Evolutionary conservation across 2,797 vertebrate genomes (phyloP).

Genomic region (Anguilla anguilla): DNA sequence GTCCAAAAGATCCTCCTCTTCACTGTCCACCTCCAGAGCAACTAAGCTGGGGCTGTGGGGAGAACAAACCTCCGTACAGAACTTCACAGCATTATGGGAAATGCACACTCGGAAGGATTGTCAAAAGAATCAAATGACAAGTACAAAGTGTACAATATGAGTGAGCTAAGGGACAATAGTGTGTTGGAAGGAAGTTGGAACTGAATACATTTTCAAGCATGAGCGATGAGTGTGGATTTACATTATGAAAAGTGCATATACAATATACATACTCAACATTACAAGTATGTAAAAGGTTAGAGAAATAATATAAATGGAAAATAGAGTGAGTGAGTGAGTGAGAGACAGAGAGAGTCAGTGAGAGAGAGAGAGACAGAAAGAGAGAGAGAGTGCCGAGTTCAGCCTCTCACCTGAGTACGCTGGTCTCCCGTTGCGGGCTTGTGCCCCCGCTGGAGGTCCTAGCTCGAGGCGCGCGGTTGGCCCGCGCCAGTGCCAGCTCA

Average conservation of each 20-base stretch:
- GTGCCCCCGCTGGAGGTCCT: slow-evolving; percentile 60
- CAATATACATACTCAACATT: slow-evolving; percentile 7
- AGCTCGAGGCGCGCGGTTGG: slow-evolving; percentile 58
- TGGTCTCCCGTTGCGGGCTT: slow-evolving; percentile 67
- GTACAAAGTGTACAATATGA: not conserved
- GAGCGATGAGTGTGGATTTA: slow-evolving; percentile 18
- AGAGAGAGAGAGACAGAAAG: slow-evolving; percentile 6
- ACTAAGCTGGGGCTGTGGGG: slow-evolving; percentile 82
- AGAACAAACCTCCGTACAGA: slow-evolving; percentile 32
- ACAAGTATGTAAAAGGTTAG: slow-evolving; percentile 30
- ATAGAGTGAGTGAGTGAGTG: not conserved
- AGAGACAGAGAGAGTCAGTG: not conserved
- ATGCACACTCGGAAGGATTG: not conserved
- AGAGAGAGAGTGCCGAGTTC: slow-evolving; percentile 4
- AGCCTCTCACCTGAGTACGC: slow-evolving; percentile 82
- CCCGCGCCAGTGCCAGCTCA: slow-evolving; percentile 53
- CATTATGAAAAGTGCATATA: slow-evolving; percentile 44
- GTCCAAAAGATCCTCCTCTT: slow-evolving; percentile 69
- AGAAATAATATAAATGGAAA: slow-evolving; percentile 29
- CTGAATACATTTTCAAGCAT: no score
- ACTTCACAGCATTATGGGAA: slow-evolving; percentile 13
- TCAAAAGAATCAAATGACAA: not conserved
- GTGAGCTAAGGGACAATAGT: no score
- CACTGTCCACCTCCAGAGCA: slow-evolving; percentile 83
- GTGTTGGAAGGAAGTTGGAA: no score